Evolutionary conservation across 1,140 invertebrate genomes (phyloP).

Genomic region (Cecropterus lyciades): DNA sequence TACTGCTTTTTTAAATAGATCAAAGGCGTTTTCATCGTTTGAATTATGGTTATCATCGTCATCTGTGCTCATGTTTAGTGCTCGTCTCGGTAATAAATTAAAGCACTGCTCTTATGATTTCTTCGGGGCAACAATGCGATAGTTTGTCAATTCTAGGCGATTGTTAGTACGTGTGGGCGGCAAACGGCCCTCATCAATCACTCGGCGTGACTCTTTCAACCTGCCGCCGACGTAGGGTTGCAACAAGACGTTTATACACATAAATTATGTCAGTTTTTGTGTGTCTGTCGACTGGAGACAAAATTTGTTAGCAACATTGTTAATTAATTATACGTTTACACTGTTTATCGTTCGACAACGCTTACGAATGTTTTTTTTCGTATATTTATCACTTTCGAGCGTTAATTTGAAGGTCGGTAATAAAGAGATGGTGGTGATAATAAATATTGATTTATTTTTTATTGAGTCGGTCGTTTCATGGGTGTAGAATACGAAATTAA

Average conservation of each 20-base stretch:
- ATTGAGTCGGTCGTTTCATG: slow-evolving; percentile 15
- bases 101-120: slow-evolving; percentile 63
- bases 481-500: slow-evolving; percentile 27
- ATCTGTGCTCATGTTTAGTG: slow-evolving; percentile 18
- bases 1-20: slow-evolving; percentile 7
- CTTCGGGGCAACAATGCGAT: slow-evolving; percentile 60
- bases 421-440: slow-evolving; percentile 30
- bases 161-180: slow-evolving; percentile 69
- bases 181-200: slow-evolving; percentile 77
- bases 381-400: slow-evolving; percentile 38
- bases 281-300: slow-evolving; percentile 62
- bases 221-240: slow-evolving; percentile 74
- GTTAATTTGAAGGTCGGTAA: slow-evolving; percentile 37
- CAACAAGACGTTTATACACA: slow-evolving; percentile 47
- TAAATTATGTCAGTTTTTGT: slow-evolving; percentile 77
- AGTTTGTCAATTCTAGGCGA: slow-evolving; percentile 74
- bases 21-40: slow-evolving; percentile 14
- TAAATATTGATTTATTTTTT: slow-evolving; percentile 38
- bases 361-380: slow-evolving; percentile 39
- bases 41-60: slow-evolving; percentile 27
- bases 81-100: slow-evolving; percentile 56
- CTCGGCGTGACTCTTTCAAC: slow-evolving; percentile 81
- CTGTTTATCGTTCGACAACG: slow-evolving; percentile 45
- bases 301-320: slow-evolving; percentile 75
- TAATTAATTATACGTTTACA: slow-evolving; percentile 73